Conservation (phyloP, 2,113 vertebrate species). For the Eptesicus fuscus region DNA sequence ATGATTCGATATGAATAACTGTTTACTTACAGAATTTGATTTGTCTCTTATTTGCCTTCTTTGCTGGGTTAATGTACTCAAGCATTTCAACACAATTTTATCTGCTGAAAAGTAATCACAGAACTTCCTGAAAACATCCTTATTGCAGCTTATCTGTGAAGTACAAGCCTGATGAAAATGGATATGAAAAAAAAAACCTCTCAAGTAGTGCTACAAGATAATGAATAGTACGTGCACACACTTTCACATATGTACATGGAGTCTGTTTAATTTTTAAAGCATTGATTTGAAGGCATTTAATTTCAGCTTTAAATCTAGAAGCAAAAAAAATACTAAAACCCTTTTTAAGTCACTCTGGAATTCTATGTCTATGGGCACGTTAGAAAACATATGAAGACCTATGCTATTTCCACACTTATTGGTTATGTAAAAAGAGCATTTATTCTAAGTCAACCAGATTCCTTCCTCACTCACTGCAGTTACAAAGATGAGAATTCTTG, state of each 20-base stretch:
- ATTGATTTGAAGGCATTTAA: background rate
- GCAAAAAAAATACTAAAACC: background rate
- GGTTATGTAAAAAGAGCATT: background rate
- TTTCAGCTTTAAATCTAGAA: slow-evolving; percentile 10
- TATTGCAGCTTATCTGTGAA: slow-evolving; percentile 4
- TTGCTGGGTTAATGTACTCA: background rate
- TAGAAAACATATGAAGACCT: background rate
- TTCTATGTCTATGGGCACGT: background rate
- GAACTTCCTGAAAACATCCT: slow-evolving; percentile 20
- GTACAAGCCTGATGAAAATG: background rate
- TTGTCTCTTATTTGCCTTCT: slow-evolving; percentile 29
- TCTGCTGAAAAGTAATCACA: slow-evolving; percentile 10
- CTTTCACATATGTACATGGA: background rate
- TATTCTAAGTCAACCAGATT: background rate
- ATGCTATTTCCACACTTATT: background rate
- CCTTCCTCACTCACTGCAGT: background rate
- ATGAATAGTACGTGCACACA: accelerated
- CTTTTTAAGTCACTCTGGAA: background rate
- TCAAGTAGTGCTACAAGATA: background rate
- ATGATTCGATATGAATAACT: slow-evolving; percentile 4
- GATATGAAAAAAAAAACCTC: background rate
- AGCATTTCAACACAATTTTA: background rate
- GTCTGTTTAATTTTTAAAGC: background rate
- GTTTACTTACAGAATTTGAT: slow-evolving; percentile 26
- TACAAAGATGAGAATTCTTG: background rate